Evolutionary conservation across 2,797 vertebrate genomes (phyloP).

Genomic region (Rhinoraja longicauda): DNA sequence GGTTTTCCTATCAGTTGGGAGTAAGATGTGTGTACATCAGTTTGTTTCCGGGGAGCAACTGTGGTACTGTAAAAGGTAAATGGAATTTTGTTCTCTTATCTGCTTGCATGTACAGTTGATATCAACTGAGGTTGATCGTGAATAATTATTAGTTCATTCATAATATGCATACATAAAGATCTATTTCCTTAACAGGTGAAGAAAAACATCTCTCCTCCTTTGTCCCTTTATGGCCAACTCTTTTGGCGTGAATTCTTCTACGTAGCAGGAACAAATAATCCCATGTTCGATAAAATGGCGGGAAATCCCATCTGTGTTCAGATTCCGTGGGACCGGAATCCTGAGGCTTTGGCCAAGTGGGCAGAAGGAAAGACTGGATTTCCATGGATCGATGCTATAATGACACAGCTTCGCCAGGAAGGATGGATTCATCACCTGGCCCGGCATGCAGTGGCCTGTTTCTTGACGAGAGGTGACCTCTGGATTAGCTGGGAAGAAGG

Average conservation of each 20-base stretch:
- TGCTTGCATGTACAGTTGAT: not conserved
- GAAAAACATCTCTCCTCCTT: conserved; percentile 78
- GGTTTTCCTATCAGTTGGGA: not conserved
- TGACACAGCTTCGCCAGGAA: conserved; percentile 89
- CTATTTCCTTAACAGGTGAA: conserved; percentile 70
- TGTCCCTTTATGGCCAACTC: conserved; percentile 86
- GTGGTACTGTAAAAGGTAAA: not conserved
- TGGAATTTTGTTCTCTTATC: not conserved
- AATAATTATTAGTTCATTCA: not conserved
- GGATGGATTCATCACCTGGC: conserved; percentile 95
- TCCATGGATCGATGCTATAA: conserved; percentile 92
- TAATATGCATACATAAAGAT: not conserved
- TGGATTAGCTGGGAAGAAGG: conserved; percentile 98
- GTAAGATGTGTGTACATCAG: too few species aligned
- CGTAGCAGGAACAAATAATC: conserved; percentile 83
- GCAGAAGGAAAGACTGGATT: conserved; percentile 87
- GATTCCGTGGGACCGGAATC: conserved; percentile 90
- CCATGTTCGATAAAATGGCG: conserved; percentile 96
- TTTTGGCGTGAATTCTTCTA: conserved; percentile 96
- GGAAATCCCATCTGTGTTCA: conserved; percentile 89
- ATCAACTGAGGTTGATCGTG: not conserved
- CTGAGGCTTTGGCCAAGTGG: conserved; percentile 90
- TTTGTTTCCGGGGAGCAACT: not conserved
- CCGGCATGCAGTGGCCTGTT: conserved; percentile 84
- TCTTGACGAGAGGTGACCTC: conserved; percentile 87